Percentiles rank a stretch among this genome's conserved stretches.
These are phyloP conservation scores for Dryobates pubescens DNA, from an alignment of 2,797 vertebrate species.

Conservation along the genomic window DNA sequence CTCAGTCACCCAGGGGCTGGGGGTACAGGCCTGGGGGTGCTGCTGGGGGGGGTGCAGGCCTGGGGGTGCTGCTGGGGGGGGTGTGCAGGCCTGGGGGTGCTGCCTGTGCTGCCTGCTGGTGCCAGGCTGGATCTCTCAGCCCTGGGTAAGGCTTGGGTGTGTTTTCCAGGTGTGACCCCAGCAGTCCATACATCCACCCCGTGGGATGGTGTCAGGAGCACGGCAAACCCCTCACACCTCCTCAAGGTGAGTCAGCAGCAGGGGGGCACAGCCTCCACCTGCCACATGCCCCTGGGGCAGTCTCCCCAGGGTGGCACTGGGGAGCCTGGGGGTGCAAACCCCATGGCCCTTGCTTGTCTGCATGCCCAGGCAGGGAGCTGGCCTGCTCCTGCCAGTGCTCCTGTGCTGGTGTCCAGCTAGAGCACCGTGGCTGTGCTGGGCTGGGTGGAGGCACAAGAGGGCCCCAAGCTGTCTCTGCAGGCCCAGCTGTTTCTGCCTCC, in stretches of 20 bases:
- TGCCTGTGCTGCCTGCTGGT: fast-evolving
- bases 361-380: not conserved
- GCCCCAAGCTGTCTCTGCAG: not conserved
- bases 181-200: slow-evolving; percentile 96
- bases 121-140: not conserved
- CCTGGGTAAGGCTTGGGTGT: slow-evolving; percentile 14
- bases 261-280: not conserved
- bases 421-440: not conserved
- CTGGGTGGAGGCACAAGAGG: not conserved
- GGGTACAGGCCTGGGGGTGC: not conserved
- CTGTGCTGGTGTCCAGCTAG: not conserved
- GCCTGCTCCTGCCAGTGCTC: not conserved
- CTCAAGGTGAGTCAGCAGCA: slow-evolving; percentile 87
- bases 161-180: slow-evolving; percentile 92
- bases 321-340: not conserved
- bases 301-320: not conserved
- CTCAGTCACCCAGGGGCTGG: not conserved
- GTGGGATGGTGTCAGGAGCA: slow-evolving; percentile 97
- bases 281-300: not conserved
- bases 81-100: not conserved
- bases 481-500: not conserved
- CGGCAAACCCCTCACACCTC: slow-evolving; percentile 92
- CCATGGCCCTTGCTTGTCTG: not conserved
- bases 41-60: not conserved
- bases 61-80: not conserved